Conservation (phyloP, 2,113 vertebrate genomes). For the Hippocampus barbouri region DNA sequence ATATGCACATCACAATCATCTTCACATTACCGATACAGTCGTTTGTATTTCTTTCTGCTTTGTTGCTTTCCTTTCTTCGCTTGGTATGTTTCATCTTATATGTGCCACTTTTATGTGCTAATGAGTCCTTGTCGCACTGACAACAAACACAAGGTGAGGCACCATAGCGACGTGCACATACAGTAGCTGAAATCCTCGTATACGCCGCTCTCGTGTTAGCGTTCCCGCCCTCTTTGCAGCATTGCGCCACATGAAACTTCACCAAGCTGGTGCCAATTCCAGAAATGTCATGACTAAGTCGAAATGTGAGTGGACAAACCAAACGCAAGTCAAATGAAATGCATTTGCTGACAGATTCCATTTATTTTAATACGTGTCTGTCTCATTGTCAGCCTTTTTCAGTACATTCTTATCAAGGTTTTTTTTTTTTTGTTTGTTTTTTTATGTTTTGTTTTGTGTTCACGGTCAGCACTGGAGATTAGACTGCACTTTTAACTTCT, state of each 20-base stretch:
- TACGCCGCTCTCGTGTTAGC: neutral
- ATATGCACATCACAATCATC: conserved; percentile 17
- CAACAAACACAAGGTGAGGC: conserved; percentile 26
- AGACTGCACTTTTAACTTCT: conserved; percentile 30
- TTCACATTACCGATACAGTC: neutral
- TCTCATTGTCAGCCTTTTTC: conserved; percentile 7
- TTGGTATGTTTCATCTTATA: conserved; percentile 22
- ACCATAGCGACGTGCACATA: conserved; percentile 18
- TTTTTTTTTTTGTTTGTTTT: conserved; percentile 10
- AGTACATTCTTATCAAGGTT: conserved; percentile 8
- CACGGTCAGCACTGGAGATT: conserved; percentile 25
- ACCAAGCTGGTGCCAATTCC: conserved; percentile 9
- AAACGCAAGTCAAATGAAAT: conserved; percentile 35
- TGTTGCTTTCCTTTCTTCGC: conserved; percentile 17
- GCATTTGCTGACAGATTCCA: conserved; percentile 25
- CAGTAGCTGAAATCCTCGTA: conserved; percentile 17
- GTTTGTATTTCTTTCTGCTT: conserved; percentile 33
- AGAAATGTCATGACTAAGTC: conserved; percentile 1
- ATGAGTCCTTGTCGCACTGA: conserved; percentile 26
- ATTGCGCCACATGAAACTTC: neutral
- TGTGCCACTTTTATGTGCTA: conserved; percentile 51
- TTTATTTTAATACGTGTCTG: conserved; percentile 9
- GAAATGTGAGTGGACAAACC: conserved; percentile 11
- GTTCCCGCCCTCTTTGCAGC: conserved; percentile 10
- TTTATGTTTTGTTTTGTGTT: neutral